Percentiles rank a stretch among this genome's conserved stretches.
These are phyloP conservation scores for Oophaga sylvatica DNA, from an alignment of 2,797 vertebrate genomes.

Conservation along the genomic window DNA sequence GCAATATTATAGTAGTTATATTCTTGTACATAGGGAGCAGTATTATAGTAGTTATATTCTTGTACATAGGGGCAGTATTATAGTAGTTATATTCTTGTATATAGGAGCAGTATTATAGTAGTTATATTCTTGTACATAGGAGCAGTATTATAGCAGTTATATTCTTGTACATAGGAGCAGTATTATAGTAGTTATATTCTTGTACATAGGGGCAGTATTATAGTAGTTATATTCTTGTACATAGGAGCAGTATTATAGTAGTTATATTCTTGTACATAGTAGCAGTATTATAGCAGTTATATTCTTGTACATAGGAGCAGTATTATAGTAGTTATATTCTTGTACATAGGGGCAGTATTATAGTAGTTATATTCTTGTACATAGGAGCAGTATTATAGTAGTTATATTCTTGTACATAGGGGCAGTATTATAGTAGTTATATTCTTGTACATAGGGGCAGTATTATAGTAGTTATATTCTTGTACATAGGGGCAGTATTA, in stretches of 20 bases:
- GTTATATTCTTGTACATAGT: conserved; percentile 7
- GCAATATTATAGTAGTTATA: neutral
- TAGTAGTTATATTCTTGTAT: conserved; percentile 8
- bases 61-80: too few species aligned
- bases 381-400: conserved; percentile 1
- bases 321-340: conserved; percentile 3
- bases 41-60: conserved; percentile 3
- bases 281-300: neutral
- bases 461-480: conserved; percentile 3
- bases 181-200: conserved; percentile 3
- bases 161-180: too few species aligned
- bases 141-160: neutral
- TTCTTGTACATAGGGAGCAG: neutral
- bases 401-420: conserved; percentile 7
- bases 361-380: conserved; percentile 8
- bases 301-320: too few species aligned
- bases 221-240: conserved; percentile 8
- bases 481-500: too few species aligned
- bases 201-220: too few species aligned
- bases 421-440: conserved; percentile 2
- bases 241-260: conserved; percentile 1
- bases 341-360: too few species aligned
- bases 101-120: conserved; percentile 1
- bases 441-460: too few species aligned
- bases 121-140: conserved; percentile 7